Conservation (phyloP, 2,888 invertebrate species). For the Crematogaster levior region DNA sequence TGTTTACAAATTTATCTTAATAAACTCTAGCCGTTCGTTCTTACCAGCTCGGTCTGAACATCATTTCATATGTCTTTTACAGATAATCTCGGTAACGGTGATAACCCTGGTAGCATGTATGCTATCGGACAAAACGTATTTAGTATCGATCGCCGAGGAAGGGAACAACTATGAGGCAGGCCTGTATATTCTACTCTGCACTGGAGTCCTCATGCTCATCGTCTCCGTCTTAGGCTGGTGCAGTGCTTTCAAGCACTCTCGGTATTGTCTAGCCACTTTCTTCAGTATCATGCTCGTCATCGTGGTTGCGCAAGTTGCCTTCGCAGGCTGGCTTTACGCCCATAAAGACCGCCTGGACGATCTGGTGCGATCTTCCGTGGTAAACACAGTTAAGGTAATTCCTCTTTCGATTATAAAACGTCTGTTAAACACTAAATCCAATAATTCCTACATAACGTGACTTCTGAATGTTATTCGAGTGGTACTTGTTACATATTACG, state of each 20-base stretch:
- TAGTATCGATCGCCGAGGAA: slow-evolving; percentile 90
- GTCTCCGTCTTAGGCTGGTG: slow-evolving; percentile 94
- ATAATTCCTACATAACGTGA: not conserved
- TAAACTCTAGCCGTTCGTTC: not conserved
- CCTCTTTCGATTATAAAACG: not conserved
- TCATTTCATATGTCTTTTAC: slow-evolving; percentile 55
- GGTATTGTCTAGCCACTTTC: slow-evolving; percentile 93
- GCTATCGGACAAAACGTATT: slow-evolving; percentile 91
- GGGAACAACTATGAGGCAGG: slow-evolving; percentile 89
- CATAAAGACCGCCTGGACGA: slow-evolving; percentile 90
- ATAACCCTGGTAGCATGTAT: slow-evolving; percentile 92
- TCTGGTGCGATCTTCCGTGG: slow-evolving; percentile 87
- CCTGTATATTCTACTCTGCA: slow-evolving; percentile 90
- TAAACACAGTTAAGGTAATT: slow-evolving; percentile 81
- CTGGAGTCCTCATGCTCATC: slow-evolving; percentile 91
- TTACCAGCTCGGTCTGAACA: not conserved
- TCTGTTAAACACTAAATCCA: not conserved
- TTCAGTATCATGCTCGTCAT: slow-evolving; percentile 92
- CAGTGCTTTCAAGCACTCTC: slow-evolving; percentile 92
- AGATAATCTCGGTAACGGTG: slow-evolving; percentile 91
- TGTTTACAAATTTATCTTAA: not conserved
- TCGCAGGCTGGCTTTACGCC: slow-evolving; percentile 92
- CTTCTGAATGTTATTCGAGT: not conserved
- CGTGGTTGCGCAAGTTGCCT: slow-evolving; percentile 92
- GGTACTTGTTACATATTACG: not conserved